Conservation (phyloP, 2,888 invertebrate species). For the Torymus tubicola region DNA sequence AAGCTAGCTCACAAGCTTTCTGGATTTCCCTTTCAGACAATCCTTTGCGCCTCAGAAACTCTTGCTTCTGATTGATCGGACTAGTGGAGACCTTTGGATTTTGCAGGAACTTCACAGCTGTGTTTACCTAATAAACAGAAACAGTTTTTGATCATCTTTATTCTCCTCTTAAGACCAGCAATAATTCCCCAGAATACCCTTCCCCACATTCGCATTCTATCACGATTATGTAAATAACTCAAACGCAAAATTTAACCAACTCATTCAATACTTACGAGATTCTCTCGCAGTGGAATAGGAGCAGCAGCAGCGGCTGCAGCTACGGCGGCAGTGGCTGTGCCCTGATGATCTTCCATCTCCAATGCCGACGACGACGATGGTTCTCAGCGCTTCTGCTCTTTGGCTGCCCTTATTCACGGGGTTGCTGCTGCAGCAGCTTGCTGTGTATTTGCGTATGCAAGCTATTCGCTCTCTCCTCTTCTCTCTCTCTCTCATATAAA, state of each 20-base stretch:
- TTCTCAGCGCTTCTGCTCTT: no score
- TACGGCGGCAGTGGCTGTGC: slow-evolving; percentile 62
- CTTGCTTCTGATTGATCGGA: slow-evolving; percentile 86
- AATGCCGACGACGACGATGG: no score
- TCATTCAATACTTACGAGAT: slow-evolving; percentile 67
- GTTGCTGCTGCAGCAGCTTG: no score
- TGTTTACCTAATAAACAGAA: slow-evolving; percentile 82
- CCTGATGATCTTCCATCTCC: slow-evolving; percentile 66
- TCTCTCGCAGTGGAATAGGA: slow-evolving; percentile 67
- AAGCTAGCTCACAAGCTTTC: slow-evolving; percentile 84
- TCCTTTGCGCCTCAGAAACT: slow-evolving; percentile 87
- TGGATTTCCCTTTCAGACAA: slow-evolving; percentile 86
- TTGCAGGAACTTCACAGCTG: slow-evolving; percentile 90
- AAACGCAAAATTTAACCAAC: not conserved
- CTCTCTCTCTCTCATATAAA: slow-evolving; percentile 19
- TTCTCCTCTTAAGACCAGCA: no score
- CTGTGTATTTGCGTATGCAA: no score
- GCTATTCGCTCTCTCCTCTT: no score
- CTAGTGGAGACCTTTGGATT: slow-evolving; percentile 90
- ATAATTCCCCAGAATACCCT: no score
- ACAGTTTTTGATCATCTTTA: not conserved
- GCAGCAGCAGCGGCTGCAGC: slow-evolving; percentile 63
- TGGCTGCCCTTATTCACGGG: no score
- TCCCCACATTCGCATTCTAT: no score
- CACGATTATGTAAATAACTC: not conserved